A percentile compares a stretch with the other conserved stretches of the same genome.
These are phyloP conservation scores for Torymus aiolomorphi DNA, from an alignment of 2,888 invertebrate species.

Conservation along the genomic window DNA sequence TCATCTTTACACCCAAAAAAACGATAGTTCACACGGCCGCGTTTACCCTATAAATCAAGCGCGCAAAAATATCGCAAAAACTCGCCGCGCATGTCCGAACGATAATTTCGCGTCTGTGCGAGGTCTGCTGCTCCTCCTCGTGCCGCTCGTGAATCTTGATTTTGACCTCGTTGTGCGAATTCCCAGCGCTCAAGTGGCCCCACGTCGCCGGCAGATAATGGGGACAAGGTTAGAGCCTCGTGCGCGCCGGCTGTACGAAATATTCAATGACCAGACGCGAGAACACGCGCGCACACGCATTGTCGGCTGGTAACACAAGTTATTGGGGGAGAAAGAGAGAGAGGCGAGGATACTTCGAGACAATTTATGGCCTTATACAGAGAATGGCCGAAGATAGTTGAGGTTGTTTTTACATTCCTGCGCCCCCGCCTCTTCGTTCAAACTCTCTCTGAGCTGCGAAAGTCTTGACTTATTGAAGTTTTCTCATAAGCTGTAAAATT, in stretches of 20 bases:
- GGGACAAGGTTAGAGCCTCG: constrained; percentile 44
- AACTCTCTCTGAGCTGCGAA: not conserved
- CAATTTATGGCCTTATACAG: constrained; percentile 21
- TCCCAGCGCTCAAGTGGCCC: constrained; percentile 31
- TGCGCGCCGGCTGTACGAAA: constrained; percentile 36
- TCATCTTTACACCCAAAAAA: too few species aligned
- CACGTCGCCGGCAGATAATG: constrained; percentile 37
- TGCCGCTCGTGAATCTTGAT: constrained; percentile 35
- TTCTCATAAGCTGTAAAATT: not conserved
- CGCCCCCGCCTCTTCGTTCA: not conserved
- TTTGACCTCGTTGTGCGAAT: constrained; percentile 41
- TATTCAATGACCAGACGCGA: constrained; percentile 42
- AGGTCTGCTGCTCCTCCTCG: not conserved
- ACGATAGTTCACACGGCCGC: not conserved
- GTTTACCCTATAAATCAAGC: not conserved
- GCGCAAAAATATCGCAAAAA: not conserved
- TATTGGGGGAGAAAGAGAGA: constrained; percentile 11
- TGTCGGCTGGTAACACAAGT: constrained; percentile 29
- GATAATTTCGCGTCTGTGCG: constrained; percentile 3
- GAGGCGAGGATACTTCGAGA: not conserved
- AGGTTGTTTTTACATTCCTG: constrained; percentile 4
- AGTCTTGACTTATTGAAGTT: constrained; percentile 3
- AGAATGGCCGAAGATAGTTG: not conserved
- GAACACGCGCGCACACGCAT: not conserved
- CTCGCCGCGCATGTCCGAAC: not conserved